These are phyloP conservation scores for Bombus ignitus DNA, from an alignment of 1,140 invertebrate species.

Conservation along the genomic window DNA sequence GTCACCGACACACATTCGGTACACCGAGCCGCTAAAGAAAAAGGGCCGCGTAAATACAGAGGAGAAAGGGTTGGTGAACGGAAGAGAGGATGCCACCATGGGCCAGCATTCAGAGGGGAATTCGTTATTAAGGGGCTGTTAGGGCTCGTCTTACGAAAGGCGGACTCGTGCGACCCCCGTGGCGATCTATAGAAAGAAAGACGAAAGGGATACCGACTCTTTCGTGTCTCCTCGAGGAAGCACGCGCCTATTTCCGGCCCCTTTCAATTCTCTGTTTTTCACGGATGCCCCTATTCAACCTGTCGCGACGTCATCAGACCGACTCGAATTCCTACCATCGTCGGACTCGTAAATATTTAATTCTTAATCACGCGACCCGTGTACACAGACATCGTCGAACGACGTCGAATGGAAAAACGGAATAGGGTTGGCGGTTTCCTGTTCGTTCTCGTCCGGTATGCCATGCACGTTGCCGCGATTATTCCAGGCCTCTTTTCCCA, in stretches of 20 bases:
- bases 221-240: conserved; percentile 2
- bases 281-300: conserved; percentile 46
- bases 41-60: conserved; percentile 8
- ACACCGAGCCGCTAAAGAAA: background rate
- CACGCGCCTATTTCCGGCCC: conserved; percentile 47
- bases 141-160: conserved; percentile 30
- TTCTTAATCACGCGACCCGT: conserved; percentile 65
- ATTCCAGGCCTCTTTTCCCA: conserved; percentile 2
- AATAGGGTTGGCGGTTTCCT: background rate
- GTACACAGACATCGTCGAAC: background rate
- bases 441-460: background rate
- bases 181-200: background rate
- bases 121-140: conserved; percentile 63
- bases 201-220: conserved; percentile 23
- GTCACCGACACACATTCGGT: conserved; percentile 10
- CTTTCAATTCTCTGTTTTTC: conserved; percentile 46
- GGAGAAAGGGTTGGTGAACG: background rate
- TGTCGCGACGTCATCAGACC: conserved; percentile 17
- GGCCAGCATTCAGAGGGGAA: conserved; percentile 20
- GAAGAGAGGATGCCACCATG: too few relatives aligned
- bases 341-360: conserved; percentile 64
- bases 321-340: conserved; percentile 23
- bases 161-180: background rate
- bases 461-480: conserved; percentile 27
- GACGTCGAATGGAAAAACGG: conserved; percentile 10